Conservation (phyloP, 2,113 vertebrate genomes). For the Cyanoderma ruficeps region DNA sequence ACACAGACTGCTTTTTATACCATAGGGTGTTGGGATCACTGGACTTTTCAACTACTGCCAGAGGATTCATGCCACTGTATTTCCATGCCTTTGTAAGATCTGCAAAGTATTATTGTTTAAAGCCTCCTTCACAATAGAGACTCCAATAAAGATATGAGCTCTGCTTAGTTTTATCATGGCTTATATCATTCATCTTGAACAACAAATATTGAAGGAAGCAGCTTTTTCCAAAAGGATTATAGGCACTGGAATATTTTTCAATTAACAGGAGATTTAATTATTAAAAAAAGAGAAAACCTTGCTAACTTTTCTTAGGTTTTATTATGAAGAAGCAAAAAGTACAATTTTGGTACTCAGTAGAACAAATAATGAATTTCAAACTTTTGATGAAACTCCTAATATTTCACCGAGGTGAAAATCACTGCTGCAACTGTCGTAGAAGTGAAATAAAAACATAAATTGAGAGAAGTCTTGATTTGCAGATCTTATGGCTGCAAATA, state of each 20-base stretch:
- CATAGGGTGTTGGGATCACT: background rate
- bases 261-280: background rate
- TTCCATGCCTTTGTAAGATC: background rate
- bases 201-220: background rate
- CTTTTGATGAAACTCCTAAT: background rate
- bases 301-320: background rate
- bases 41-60: constrained; percentile 21
- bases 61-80: background rate
- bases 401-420: background rate
- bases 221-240: background rate
- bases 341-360: background rate
- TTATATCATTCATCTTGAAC: background rate
- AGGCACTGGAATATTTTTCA: background rate
- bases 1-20: constrained; percentile 13
- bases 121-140: background rate
- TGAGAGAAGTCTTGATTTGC: background rate
- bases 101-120: background rate
- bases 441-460: background rate
- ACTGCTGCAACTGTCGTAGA: background rate
- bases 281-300: background rate
- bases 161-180: background rate
- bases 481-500: background rate
- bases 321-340: background rate
- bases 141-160: background rate
- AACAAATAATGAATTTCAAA: background rate